Evolutionary conservation across 2,113 vertebrate species (phyloP).

Genomic region (Pterophyllum scalare): DNA sequence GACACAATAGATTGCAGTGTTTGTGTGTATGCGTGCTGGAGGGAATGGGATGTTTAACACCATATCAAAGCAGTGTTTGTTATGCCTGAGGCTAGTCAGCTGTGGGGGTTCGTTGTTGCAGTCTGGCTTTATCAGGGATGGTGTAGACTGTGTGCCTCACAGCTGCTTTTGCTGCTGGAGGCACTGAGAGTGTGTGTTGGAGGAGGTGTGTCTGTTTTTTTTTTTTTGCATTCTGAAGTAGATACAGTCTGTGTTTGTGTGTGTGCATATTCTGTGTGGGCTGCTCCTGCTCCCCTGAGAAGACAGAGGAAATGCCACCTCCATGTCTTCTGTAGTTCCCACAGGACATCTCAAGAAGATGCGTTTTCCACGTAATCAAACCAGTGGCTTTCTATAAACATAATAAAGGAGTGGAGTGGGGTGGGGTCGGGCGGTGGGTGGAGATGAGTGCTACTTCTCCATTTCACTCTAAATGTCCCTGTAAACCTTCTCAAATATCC

Average conservation of each 20-base stretch:
- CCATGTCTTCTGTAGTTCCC: background rate
- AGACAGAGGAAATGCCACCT: constrained; percentile 15
- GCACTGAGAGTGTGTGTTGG: background rate
- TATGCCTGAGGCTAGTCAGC: constrained; percentile 65
- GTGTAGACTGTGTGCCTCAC: constrained; percentile 51
- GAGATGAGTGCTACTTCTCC: background rate
- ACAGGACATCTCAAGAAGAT: background rate
- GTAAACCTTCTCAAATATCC: constrained; percentile 20
- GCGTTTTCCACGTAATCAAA: background rate
- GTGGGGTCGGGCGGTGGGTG: too few relatives aligned
- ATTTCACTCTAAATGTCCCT: background rate
- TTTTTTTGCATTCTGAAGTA: constrained; percentile 20
- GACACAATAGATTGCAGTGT: constrained; percentile 73
- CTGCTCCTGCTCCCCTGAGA: constrained; percentile 9
- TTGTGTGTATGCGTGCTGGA: constrained; percentile 51
- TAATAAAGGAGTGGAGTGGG: background rate
- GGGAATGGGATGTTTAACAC: constrained; percentile 77
- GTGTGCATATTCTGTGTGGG: background rate
- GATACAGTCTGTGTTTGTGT: background rate
- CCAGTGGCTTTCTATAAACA: background rate
- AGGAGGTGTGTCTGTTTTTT: constrained; percentile 45
- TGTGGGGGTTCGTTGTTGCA: constrained; percentile 59
- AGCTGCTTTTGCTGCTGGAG: constrained; percentile 46
- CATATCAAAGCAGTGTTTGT: constrained; percentile 79
- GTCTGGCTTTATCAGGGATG: constrained; percentile 53